Conservation (phyloP, 2,888 invertebrate genomes). For the Phasia obesa region DNA sequence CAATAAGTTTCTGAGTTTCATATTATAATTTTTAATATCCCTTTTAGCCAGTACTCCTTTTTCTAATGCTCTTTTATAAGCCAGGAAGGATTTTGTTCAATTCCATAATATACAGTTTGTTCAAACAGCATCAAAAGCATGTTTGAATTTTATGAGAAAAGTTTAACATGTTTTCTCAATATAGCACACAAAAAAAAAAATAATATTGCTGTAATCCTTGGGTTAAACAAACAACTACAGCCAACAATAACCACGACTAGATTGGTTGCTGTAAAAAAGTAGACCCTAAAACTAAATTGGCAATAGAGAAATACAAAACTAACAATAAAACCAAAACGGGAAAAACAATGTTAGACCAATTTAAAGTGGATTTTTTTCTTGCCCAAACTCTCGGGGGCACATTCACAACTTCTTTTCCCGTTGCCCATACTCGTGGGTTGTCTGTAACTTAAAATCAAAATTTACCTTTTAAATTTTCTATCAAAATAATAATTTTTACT, state of each 20-base stretch:
- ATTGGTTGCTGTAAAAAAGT: slow-evolving; percentile 2
- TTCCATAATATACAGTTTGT: background rate
- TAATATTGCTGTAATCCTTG: slow-evolving; percentile 33
- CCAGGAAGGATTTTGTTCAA: too few relatives aligned
- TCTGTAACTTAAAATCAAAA: too few relatives aligned
- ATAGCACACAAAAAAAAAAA: slow-evolving; percentile 1
- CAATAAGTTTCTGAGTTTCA: slow-evolving; percentile 15
- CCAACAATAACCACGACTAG: background rate
- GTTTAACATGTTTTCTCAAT: slow-evolving; percentile 61
- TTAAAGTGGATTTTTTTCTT: slow-evolving; percentile 52
- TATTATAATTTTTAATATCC: background rate
- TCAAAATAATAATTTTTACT: too few relatives aligned
- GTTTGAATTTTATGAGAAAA: slow-evolving; percentile 70
- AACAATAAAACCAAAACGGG: background rate
- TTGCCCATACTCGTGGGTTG: background rate
- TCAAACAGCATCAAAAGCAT: slow-evolving; percentile 43
- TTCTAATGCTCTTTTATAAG: background rate
- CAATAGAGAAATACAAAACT: slow-evolving; percentile 34
- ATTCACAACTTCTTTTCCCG: slow-evolving; percentile 16
- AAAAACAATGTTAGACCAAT: slow-evolving; percentile 44
- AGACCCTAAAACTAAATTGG: slow-evolving; percentile 51
- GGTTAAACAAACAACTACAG: background rate
- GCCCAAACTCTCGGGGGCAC: slow-evolving; percentile 14
- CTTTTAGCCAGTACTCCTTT: background rate
- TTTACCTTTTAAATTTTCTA: too few relatives aligned